Conservation (phyloP, 2,797 vertebrate species). For the Tokudaia muenninki region DNA sequence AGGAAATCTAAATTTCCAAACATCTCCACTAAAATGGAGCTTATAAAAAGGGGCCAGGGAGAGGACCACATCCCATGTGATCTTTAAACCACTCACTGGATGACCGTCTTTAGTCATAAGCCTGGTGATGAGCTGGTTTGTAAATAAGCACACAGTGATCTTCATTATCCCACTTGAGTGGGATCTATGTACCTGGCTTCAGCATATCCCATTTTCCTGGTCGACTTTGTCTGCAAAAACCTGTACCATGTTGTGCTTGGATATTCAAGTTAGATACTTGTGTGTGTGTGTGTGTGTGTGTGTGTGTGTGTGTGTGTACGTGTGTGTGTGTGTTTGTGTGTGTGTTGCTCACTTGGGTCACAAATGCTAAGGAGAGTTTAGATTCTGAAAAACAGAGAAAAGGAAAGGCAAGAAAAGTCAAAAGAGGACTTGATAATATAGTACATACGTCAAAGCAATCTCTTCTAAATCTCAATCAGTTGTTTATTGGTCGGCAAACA, state of each 20-base stretch:
- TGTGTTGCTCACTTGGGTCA: constrained; percentile 74
- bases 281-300: constrained; percentile 79
- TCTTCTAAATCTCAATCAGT: constrained; percentile 94
- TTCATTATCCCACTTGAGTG: constrained; percentile 68
- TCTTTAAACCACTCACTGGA: constrained; percentile 68
- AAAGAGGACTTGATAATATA: constrained; percentile 84
- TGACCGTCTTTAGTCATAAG: constrained; percentile 79
- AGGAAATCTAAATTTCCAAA: constrained; percentile 71
- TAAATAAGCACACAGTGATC: constrained; percentile 79
- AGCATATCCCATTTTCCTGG: constrained; percentile 73
- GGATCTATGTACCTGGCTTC: neutral
- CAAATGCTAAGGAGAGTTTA: constrained; percentile 75
- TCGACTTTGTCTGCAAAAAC: constrained; percentile 53
- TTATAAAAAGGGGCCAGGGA: constrained; percentile 66
- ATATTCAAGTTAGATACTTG: constrained; percentile 75
- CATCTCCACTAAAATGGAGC: neutral
- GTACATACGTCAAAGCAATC: constrained; percentile 88
- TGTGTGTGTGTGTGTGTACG: constrained; percentile 79
- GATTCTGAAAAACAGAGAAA: constrained; percentile 75
- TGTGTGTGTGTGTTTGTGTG: constrained; percentile 82
- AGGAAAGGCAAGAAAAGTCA: constrained; percentile 80
- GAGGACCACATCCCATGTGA: neutral
- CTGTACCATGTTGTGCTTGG: constrained; percentile 84
- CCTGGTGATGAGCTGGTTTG: constrained; percentile 73
- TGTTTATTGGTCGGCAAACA: constrained; percentile 99